Evolutionary conservation across 1,140 invertebrate genomes (phyloP).

Genomic region (Pseudomyrmex pallidus): DNA sequence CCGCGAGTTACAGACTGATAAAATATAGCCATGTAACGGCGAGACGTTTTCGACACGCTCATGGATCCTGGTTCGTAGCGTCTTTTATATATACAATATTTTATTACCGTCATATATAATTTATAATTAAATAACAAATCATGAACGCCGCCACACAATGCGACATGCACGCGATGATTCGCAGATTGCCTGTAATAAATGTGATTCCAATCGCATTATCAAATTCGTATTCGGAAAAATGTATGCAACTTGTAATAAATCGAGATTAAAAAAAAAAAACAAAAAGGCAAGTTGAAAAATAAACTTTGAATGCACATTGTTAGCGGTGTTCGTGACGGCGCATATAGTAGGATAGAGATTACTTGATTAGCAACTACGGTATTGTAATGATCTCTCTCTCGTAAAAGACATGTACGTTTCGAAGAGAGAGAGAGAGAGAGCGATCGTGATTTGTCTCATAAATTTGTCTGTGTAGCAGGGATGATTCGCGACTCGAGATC

Average conservation of each 20-base stretch:
- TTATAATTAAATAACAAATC: neutral
- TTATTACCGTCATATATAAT: too few relatives aligned
- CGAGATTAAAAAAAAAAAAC: neutral
- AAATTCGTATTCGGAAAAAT: too few relatives aligned
- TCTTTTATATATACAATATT: conserved; percentile 25
- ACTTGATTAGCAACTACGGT: neutral
- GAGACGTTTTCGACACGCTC: conserved; percentile 54
- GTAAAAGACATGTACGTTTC: conserved; percentile 1
- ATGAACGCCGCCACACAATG: neutral
- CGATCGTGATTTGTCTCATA: neutral
- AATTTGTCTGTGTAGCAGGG: neutral
- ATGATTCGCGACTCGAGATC: neutral
- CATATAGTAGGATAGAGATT: conserved; percentile 9
- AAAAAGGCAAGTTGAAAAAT: neutral
- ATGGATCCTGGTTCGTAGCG: conserved; percentile 64
- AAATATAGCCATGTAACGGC: conserved; percentile 29
- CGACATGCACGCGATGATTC: neutral
- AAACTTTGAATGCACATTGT: neutral
- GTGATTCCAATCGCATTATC: neutral
- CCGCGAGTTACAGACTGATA: conserved; percentile 63
- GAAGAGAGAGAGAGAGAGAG: neutral
- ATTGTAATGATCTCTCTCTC: neutral
- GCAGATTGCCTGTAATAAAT: neutral
- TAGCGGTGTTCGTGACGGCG: conserved; percentile 34
- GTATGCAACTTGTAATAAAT: too few relatives aligned